These are phyloP conservation scores for Petrolisthes cinctipes DNA, from an alignment of 2,888 invertebrate species.

Conservation along the genomic window DNA sequence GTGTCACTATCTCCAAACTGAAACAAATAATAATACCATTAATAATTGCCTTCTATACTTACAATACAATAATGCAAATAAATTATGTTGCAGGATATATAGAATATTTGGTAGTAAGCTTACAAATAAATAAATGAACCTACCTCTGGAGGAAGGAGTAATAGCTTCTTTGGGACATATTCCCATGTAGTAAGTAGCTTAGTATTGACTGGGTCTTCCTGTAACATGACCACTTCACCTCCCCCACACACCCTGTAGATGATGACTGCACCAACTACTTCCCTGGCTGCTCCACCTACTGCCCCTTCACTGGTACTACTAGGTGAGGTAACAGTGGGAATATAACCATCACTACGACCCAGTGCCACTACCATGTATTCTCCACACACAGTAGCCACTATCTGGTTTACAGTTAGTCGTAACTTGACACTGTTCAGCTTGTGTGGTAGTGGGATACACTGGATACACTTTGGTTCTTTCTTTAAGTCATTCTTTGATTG, in stretches of 20 bases:
- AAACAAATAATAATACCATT: too few relatives aligned
- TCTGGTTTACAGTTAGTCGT: constrained; percentile 48
- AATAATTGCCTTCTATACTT: too few relatives aligned
- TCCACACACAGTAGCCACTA: constrained; percentile 53
- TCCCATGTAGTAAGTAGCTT: constrained; percentile 52
- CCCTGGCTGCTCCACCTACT: constrained; percentile 31
- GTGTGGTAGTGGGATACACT: constrained; percentile 62
- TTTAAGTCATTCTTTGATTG: constrained; percentile 47
- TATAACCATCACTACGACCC: constrained; percentile 36
- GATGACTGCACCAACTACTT: constrained; percentile 51
- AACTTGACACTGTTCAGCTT: constrained; percentile 53
- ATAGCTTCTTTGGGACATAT: constrained; percentile 47
- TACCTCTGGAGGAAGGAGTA: constrained; percentile 58
- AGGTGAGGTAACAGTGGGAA: not conserved
- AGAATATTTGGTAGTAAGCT: too few relatives aligned
- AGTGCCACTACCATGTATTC: constrained; percentile 55
- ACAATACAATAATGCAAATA: too few relatives aligned
- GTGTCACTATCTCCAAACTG: constrained; percentile 46
- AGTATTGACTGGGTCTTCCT: constrained; percentile 56
- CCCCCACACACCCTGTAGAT: constrained; percentile 50
- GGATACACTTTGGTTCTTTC: constrained; percentile 60
- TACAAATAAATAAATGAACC: not conserved
- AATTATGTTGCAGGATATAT: too few relatives aligned
- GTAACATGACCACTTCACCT: constrained; percentile 47
- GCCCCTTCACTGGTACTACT: constrained; percentile 32